phyloP scores from a whole-genome alignment of 2,888 invertebrate species.

The Merodon equestris region DNA sequence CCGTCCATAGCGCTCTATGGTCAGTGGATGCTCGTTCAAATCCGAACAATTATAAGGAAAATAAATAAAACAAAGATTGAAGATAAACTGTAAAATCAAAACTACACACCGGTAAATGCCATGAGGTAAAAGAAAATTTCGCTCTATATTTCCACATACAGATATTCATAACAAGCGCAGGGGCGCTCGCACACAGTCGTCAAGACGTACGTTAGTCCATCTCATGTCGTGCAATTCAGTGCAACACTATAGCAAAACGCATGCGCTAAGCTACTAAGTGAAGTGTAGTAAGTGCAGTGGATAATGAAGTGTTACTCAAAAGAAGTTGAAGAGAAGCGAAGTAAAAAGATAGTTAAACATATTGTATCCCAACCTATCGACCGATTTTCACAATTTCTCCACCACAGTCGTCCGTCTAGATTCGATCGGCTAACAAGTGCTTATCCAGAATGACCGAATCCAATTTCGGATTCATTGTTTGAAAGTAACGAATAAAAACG shows the following conservation, averaged over 20 bases:
- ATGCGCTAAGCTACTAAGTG: slow-evolving; percentile 11
- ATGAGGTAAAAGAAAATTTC: slow-evolving; percentile 58
- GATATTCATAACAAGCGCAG: slow-evolving; percentile 34
- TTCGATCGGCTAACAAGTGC: slow-evolving; percentile 53
- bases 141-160: slow-evolving; percentile 59
- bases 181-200: slow-evolving; percentile 9
- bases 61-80: slow-evolving; percentile 23
- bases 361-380: slow-evolving; percentile 47
- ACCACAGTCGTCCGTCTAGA: slow-evolving; percentile 62
- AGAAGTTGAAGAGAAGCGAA: slow-evolving; percentile 1
- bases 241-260: background rate
- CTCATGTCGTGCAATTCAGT: slow-evolving; percentile 27
- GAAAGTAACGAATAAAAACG: background rate
- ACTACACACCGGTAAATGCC: slow-evolving; percentile 67
- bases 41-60: slow-evolving; percentile 52
- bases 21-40: slow-evolving; percentile 61
- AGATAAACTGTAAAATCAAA: slow-evolving; percentile 65
- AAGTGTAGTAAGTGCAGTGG: slow-evolving; percentile 59
- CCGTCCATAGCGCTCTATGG: slow-evolving; percentile 42
- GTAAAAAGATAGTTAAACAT: too few relatives aligned
- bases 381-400: slow-evolving; percentile 67
- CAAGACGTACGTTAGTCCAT: slow-evolving; percentile 62
- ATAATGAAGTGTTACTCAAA: slow-evolving; percentile 68
- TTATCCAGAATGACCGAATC: slow-evolving; percentile 25
- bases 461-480: background rate